Evolutionary conservation across 2,113 vertebrate genomes (phyloP).

Genomic region (Benitochromis conjunctus): DNA sequence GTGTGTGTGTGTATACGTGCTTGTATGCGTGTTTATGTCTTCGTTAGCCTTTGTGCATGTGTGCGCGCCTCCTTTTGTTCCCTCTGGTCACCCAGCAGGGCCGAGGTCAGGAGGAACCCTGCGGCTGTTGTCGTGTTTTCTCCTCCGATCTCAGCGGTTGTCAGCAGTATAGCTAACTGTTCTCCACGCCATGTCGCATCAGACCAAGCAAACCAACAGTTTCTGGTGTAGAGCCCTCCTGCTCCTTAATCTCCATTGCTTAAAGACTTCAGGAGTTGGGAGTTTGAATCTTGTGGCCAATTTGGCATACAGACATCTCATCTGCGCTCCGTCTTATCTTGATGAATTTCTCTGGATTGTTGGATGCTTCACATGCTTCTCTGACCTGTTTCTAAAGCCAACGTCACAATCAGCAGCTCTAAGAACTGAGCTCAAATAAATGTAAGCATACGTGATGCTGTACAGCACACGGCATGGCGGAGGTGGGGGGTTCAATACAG

Average conservation of each 20-base stretch:
- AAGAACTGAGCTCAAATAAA: background rate
- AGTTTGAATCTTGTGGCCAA: background rate
- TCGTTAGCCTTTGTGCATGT: background rate
- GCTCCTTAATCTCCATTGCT: background rate
- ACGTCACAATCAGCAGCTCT: background rate
- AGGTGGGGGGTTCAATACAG: background rate
- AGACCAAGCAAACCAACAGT: slow-evolving; percentile 24
- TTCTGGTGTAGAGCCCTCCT: background rate
- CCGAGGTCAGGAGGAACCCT: slow-evolving; percentile 1
- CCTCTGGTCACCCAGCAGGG: background rate
- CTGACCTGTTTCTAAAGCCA: background rate
- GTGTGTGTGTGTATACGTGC: background rate
- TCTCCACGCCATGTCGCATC: background rate
- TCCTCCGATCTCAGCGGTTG: slow-evolving; percentile 17
- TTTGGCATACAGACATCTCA: background rate
- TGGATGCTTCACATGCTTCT: background rate
- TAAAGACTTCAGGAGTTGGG: background rate
- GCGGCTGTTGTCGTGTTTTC: slow-evolving; percentile 13
- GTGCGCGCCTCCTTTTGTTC: slow-evolving; percentile 21
- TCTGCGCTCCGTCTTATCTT: slow-evolving; percentile 1
- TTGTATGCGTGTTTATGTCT: background rate
- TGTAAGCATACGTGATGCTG: background rate
- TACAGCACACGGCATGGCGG: background rate
- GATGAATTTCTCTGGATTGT: background rate
- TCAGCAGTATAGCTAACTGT: slow-evolving; percentile 45